Conservation (phyloP, 2,797 vertebrate species). For the Poliocrania exsul region DNA sequence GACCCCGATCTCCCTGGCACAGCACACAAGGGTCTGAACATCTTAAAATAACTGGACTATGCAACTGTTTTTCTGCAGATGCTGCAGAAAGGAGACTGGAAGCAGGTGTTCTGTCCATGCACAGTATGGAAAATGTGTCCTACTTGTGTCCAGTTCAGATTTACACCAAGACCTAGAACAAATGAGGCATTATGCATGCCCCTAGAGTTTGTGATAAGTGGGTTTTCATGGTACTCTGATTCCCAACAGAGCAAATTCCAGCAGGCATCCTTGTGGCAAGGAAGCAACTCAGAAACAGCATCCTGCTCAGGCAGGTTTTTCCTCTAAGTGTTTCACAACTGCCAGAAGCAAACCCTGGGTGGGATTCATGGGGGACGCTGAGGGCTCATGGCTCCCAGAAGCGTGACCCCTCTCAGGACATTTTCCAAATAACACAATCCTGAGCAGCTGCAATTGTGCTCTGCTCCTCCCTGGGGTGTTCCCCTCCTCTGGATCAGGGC, state of each 20-base stretch:
- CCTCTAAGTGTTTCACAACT: not conserved
- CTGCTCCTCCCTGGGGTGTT: constrained; percentile 1
- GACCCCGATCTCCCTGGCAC: not conserved
- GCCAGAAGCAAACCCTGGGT: not conserved
- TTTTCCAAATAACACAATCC: not conserved
- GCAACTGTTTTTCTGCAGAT: not conserved
- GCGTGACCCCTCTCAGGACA: not conserved
- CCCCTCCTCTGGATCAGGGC: not conserved
- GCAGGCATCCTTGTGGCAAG: not conserved
- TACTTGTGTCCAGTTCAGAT: not conserved
- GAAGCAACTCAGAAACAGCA: not conserved
- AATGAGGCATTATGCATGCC: not conserved
- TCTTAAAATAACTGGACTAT: not conserved
- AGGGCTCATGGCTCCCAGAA: not conserved
- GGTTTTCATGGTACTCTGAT: not conserved
- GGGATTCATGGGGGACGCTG: not conserved
- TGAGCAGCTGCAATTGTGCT: not conserved
- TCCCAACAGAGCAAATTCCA: not conserved
- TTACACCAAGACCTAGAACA: not conserved
- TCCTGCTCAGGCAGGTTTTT: not conserved
- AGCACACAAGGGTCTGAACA: not conserved
- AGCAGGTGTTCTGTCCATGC: not conserved
- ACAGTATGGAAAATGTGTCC: not conserved
- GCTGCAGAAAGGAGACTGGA: not conserved
- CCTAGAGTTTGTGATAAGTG: rapidly evolving